These are phyloP conservation scores for Heteropelma amictum DNA, from an alignment of 2,888 invertebrate species.

Conservation along the genomic window DNA sequence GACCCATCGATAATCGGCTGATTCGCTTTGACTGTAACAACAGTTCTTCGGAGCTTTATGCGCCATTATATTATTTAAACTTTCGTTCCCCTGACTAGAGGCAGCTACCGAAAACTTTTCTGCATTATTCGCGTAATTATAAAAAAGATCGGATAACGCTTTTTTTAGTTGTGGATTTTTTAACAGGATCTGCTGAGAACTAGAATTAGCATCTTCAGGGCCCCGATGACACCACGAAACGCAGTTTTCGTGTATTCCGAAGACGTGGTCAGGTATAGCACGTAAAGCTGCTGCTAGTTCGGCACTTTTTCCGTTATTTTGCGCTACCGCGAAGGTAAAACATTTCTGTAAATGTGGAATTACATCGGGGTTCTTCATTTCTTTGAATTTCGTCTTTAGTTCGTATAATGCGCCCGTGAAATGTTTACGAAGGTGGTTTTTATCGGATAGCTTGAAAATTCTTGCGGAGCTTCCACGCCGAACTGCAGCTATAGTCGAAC, in stretches of 20 bases:
- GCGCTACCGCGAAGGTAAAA: conserved; percentile 2
- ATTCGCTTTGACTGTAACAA: conserved; percentile 37
- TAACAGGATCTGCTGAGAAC: neutral
- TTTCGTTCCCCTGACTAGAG: conserved; percentile 57
- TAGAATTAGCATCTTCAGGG: neutral
- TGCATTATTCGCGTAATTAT: conserved; percentile 51
- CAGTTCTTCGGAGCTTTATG: conserved; percentile 55
- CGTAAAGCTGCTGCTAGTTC: neutral
- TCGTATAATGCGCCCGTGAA: conserved; percentile 6
- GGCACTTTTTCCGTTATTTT: neutral
- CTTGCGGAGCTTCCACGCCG: neutral
- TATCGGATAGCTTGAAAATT: conserved; percentile 23
- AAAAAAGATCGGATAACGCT: conserved; percentile 41
- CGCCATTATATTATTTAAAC: conserved; percentile 54
- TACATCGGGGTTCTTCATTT: neutral
- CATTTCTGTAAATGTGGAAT: conserved; percentile 9
- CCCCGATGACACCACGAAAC: neutral
- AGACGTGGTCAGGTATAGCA: conserved; percentile 3
- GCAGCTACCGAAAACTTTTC: conserved; percentile 54
- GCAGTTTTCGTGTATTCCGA: conserved; percentile 1
- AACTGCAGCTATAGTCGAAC: conserved; percentile 52
- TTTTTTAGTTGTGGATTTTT: neutral
- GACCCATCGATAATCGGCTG: conserved; percentile 34
- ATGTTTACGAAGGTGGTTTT: conserved; percentile 14
- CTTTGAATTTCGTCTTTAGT: neutral